Evolutionary conservation across 2,797 vertebrate species (phyloP).

Genomic region (Acanthurus tractus): DNA sequence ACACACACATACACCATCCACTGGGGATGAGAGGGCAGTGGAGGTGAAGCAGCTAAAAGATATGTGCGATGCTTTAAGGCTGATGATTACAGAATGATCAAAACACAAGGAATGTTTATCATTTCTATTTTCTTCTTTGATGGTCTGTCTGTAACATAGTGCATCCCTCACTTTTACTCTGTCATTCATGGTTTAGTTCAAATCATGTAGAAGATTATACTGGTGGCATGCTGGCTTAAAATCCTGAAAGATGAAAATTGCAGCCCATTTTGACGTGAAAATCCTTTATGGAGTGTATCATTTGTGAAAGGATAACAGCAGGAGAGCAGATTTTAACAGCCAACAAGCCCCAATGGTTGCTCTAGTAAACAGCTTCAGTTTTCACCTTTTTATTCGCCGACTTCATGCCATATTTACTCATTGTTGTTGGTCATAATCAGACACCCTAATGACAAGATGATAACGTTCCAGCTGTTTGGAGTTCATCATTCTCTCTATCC

Average conservation of each 20-base stretch:
- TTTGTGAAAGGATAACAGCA: slow-evolving; percentile 3
- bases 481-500: background rate
- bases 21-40: slow-evolving; percentile 45
- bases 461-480: slow-evolving; percentile 6
- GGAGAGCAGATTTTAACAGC: background rate
- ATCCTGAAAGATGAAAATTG: slow-evolving; percentile 2
- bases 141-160: background rate
- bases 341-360: background rate
- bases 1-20: slow-evolving; percentile 32
- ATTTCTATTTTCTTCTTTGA: background rate
- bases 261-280: background rate
- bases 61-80: slow-evolving; percentile 13
- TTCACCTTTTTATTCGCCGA: slow-evolving; percentile 3
- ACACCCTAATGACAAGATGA: slow-evolving; percentile 4
- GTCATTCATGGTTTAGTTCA: background rate
- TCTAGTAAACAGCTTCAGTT: background rate
- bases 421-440: slow-evolving; percentile 1
- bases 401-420: background rate
- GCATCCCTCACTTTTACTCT: background rate
- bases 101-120: background rate
- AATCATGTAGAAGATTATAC: background rate
- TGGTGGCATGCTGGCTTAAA: background rate
- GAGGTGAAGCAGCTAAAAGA: slow-evolving; percentile 50
- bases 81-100: slow-evolving; percentile 23
- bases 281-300: background rate